Evolutionary conservation across 2,113 vertebrate genomes (phyloP), one percentile per base, ranked within the genome.

Genomic region (Colistium nudipinnis): DNA sequence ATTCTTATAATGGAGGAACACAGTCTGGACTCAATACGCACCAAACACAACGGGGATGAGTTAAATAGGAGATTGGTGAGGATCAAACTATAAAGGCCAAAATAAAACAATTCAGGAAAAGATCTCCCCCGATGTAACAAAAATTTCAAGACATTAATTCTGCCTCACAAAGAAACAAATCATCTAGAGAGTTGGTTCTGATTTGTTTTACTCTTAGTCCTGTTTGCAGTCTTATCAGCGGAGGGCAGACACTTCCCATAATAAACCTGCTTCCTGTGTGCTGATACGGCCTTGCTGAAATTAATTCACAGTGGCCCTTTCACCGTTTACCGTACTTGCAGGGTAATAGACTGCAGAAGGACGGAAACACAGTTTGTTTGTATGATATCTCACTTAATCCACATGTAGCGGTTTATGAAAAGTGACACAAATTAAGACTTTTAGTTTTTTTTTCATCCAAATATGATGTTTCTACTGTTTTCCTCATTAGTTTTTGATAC

Each of bases 141-240:
- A 2, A 72, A 20, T 39, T 76, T 67, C 56, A 48, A 8, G 3
- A 72, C 24, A 35, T 76, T 67, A 52, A 68, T 67, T 54, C 31
- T 57, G n/a, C n/a, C 48, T 44, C 19, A 49, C 41, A 68, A 60
- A 36, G 59, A 57, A 31, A 41, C 33, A 53, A 52, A 63, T 72
- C 78, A 52, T 60, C 19, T 39, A n/a, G 39, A 44, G 51, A 17
- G 35, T 31, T 52, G 57, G 30, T 7, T 74, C 11, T 64, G 68
- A 59, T 74, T 71, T 51, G 70, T 70, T 74, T 69, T 70, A 59
- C 64, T 60, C 52, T 6, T 7, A 19, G 27, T 33, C 61, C 24
- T 62, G 60, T 72, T 74, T 49, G 45, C 56, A 33, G 30, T 74
- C 82, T 88, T 88, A 87, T 89, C 86, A 83, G 82, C 19, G 17